phyloP scores from a whole-genome alignment of 2,888 invertebrate species.

The Diarsia brunnea region DNA sequence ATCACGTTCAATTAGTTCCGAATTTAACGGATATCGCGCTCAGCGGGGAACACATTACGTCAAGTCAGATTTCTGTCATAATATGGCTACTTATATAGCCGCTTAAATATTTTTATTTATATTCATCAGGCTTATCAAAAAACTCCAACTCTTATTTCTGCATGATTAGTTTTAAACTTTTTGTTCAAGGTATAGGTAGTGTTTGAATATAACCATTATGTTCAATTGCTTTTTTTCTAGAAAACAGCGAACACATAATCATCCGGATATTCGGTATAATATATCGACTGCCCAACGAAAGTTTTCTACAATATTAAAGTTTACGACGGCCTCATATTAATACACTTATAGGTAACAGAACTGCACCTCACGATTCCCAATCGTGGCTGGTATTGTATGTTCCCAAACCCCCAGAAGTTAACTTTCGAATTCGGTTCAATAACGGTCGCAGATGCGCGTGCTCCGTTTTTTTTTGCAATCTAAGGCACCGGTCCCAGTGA shows the following conservation, averaged over 20 bases:
- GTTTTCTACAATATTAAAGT: background rate
- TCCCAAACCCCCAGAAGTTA: slow-evolving; percentile 38
- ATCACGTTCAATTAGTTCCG: slow-evolving; percentile 53
- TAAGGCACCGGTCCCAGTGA: background rate
- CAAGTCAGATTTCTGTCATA: background rate
- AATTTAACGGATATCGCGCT: slow-evolving; percentile 38
- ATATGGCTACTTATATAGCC: background rate
- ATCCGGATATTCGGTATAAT: background rate
- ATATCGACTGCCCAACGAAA: background rate
- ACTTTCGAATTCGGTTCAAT: slow-evolving; percentile 58
- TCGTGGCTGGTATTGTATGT: slow-evolving; percentile 15
- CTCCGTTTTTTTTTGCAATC: slow-evolving; percentile 51
- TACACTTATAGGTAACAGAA: background rate
- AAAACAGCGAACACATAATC: background rate
- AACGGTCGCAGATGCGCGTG: slow-evolving; percentile 58
- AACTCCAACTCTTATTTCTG: background rate
- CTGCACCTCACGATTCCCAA: slow-evolving; percentile 24
- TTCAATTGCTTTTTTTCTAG: too few relatives aligned
- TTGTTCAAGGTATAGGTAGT: background rate
- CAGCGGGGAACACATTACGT: slow-evolving; percentile 12
- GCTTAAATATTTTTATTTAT: background rate
- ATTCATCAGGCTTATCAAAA: background rate
- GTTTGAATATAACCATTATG: too few relatives aligned
- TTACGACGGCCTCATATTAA: slow-evolving; percentile 5
- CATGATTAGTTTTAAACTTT: background rate